Percentiles rank a stretch among this genome's conserved stretches.
These are phyloP conservation scores for Xiphorhynchus elegans DNA, from an alignment of 2,113 vertebrate species.

Conservation along the genomic window DNA sequence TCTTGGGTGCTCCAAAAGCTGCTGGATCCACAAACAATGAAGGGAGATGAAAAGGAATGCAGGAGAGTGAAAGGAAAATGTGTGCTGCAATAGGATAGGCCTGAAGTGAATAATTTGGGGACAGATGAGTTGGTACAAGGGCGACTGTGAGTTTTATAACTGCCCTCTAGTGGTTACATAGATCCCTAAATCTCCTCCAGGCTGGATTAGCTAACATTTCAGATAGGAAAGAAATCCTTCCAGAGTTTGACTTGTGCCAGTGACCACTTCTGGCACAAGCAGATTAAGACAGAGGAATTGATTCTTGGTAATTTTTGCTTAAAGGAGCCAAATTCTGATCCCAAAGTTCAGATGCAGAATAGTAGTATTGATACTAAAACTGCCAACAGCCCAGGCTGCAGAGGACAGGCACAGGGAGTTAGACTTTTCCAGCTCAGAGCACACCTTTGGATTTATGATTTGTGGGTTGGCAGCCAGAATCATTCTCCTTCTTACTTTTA, in stretches of 20 bases:
- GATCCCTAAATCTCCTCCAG: neutral
- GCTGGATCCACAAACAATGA: neutral
- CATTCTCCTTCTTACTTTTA: neutral
- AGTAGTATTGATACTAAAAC: neutral
- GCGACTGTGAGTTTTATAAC: neutral
- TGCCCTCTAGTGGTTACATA: neutral
- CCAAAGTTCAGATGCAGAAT: neutral
- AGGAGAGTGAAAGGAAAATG: neutral
- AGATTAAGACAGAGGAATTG: neutral
- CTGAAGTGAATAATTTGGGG: neutral
- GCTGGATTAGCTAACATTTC: neutral
- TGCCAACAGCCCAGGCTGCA: accelerated
- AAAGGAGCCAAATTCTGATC: neutral
- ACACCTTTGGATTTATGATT: neutral
- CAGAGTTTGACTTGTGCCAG: neutral
- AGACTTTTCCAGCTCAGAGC: neutral
- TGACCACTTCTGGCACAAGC: neutral
- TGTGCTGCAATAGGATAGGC: neutral
- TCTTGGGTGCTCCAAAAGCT: neutral
- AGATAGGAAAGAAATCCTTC: neutral
- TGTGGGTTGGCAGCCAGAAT: neutral
- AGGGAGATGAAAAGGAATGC: neutral
- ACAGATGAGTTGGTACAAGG: neutral
- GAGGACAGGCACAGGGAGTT: neutral
- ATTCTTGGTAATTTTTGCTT: neutral